A percentile compares a stretch with the other conserved stretches of the same genome.
These are phyloP conservation scores for Caenorhabditis sp. DNA, from an alignment of 2,888 invertebrate species.

Conservation along the genomic window DNA sequence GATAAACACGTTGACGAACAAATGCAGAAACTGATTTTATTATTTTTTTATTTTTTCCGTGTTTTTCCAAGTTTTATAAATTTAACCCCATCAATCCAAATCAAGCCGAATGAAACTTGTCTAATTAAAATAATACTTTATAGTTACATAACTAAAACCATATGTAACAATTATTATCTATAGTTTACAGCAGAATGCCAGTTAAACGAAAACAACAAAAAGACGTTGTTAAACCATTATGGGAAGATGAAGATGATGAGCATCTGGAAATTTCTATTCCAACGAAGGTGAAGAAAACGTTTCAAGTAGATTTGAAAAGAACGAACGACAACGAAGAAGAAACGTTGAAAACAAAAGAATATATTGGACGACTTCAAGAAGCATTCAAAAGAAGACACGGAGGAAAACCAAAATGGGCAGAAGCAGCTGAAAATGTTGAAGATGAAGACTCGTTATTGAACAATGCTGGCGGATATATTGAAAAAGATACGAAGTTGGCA, in stretches of 20 bases:
- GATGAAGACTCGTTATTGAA: conserved; percentile 37
- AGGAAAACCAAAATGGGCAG: conserved; percentile 45
- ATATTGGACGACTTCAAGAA: conserved; percentile 35
- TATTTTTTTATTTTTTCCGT: conserved; percentile 2
- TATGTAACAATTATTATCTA: not conserved
- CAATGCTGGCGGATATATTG: conserved; percentile 32
- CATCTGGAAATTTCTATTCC: conserved; percentile 29
- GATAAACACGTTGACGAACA: not conserved
- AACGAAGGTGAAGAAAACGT: conserved; percentile 35
- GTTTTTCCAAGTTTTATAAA: conserved; percentile 2
- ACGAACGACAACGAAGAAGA: conserved; percentile 33
- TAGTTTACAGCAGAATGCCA: not conserved
- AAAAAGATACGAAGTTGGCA: conserved; percentile 22
- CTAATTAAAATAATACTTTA: no score
- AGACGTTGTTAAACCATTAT: conserved; percentile 17
- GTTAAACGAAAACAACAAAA: not conserved
- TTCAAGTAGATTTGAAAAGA: conserved; percentile 31
- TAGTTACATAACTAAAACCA: no score
- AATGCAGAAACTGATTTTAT: conserved; percentile 7
- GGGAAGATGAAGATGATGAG: conserved; percentile 48
- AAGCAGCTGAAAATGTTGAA: conserved; percentile 9
- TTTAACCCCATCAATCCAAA: no score
- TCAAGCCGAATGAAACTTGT: no score
- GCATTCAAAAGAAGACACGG: conserved; percentile 45
- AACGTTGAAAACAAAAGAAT: conserved; percentile 13